Conservation (phyloP, 2,888 invertebrate species). For the Trisateles emortualis region DNA sequence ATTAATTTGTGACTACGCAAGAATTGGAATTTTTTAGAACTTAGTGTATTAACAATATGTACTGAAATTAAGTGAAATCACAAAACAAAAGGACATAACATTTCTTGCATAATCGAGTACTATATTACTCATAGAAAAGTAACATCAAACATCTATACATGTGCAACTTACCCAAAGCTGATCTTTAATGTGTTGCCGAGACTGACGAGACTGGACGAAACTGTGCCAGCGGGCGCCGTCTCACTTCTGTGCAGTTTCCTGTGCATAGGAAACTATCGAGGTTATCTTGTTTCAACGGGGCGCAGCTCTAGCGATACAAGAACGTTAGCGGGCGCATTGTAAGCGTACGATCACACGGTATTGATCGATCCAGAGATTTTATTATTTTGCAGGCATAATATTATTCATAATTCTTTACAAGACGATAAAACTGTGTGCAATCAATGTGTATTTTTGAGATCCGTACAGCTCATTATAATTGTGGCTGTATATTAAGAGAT, state of each 20-base stretch:
- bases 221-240: conserved; percentile 91
- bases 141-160: conserved; percentile 1
- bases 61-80: too few relatives aligned
- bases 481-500: too few relatives aligned
- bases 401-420: background rate
- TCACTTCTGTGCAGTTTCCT: conserved; percentile 90
- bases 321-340: conserved; percentile 63
- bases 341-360: conserved; percentile 18
- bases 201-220: conserved; percentile 92
- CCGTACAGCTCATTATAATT: too few relatives aligned
- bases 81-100: background rate
- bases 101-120: background rate
- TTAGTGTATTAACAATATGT: too few relatives aligned
- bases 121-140: background rate
- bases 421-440: too few relatives aligned
- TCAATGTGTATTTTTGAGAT: too few relatives aligned
- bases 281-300: conserved; percentile 70
- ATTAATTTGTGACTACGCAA: background rate
- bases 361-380: background rate
- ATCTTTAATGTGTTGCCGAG: conserved; percentile 94
- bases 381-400: background rate
- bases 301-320: conserved; percentile 63
- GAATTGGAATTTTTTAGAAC: background rate
- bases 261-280: conserved; percentile 82
- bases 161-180: conserved; percentile 91